Evolutionary conservation across 2,113 vertebrate species (phyloP).

Genomic region (Trogon melanurus): DNA sequence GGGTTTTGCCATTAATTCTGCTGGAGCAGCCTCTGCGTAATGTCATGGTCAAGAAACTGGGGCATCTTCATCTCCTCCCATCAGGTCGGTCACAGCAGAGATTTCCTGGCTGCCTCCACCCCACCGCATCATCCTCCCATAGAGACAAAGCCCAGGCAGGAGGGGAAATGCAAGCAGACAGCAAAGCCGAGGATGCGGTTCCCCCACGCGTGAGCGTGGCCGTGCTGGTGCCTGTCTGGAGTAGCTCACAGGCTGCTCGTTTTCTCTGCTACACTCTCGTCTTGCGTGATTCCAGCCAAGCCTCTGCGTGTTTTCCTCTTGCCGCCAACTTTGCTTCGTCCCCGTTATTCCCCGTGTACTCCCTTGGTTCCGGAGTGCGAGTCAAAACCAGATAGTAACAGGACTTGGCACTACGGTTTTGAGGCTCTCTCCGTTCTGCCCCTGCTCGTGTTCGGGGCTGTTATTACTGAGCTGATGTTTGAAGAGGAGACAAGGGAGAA

Average conservation of each 20-base stretch:
- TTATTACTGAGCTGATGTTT: neutral
- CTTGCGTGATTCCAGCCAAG: fast-evolving
- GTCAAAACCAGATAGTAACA: neutral
- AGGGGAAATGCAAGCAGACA: neutral
- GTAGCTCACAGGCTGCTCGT: neutral
- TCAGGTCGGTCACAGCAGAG: neutral
- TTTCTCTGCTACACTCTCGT: fast-evolving
- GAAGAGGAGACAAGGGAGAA: neutral
- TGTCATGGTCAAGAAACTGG: neutral
- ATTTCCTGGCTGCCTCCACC: neutral
- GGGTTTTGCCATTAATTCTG: neutral
- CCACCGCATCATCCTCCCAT: neutral
- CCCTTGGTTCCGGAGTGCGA: neutral
- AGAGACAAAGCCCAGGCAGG: neutral
- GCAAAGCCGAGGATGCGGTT: fast-evolving
- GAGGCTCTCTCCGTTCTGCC: neutral
- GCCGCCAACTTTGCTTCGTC: fast-evolving
- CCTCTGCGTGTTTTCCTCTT: neutral
- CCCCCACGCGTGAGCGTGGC: fast-evolving
- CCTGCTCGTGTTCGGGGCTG: neutral
- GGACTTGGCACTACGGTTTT: neutral
- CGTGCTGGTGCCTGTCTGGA: fast-evolving
- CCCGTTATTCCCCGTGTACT: fast-evolving
- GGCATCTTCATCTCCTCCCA: neutral
- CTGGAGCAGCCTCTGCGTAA: neutral